phyloP scores from a whole-genome alignment of 2,797 vertebrate genomes.

The Dendrocincla tyrannina region DNA sequence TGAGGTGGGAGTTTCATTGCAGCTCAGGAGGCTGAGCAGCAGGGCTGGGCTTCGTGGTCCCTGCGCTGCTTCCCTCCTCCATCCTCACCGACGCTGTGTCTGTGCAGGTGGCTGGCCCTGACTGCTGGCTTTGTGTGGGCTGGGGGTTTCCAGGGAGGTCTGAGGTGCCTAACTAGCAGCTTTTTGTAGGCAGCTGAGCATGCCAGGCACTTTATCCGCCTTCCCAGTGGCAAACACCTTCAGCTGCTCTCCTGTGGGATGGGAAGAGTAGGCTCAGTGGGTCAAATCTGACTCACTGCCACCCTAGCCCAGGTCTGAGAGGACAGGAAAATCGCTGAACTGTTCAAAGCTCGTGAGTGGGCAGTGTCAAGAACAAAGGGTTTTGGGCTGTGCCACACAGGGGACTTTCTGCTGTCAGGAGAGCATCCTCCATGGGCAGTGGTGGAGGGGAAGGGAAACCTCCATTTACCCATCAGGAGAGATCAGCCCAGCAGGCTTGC shows the following conservation, averaged over 20 bases:
- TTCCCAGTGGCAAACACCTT: background rate
- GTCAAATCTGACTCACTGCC: background rate
- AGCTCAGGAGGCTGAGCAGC: background rate
- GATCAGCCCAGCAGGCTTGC: background rate
- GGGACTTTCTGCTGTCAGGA: background rate
- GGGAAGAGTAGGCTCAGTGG: background rate
- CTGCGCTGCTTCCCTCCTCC: background rate
- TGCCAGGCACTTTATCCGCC: background rate
- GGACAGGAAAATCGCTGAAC: too few relatives aligned
- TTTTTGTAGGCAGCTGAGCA: background rate
- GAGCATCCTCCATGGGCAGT: background rate
- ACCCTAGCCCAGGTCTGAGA: too few relatives aligned
- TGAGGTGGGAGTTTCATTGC: background rate
- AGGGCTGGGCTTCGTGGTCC: background rate
- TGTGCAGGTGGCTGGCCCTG: background rate
- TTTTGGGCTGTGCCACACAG: too few relatives aligned
- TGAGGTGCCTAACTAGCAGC: background rate
- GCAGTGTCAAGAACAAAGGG: too few relatives aligned
- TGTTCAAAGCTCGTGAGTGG: too few relatives aligned
- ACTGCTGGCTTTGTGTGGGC: background rate
- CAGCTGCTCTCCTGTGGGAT: fast-evolving
- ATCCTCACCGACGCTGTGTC: fast-evolving
- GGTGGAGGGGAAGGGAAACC: background rate
- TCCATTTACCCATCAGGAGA: background rate
- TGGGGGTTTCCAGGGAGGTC: background rate